These are phyloP conservation scores for Cephus sareptanus DNA, from an alignment of 2,888 invertebrate genomes.

Conservation along the genomic window DNA sequence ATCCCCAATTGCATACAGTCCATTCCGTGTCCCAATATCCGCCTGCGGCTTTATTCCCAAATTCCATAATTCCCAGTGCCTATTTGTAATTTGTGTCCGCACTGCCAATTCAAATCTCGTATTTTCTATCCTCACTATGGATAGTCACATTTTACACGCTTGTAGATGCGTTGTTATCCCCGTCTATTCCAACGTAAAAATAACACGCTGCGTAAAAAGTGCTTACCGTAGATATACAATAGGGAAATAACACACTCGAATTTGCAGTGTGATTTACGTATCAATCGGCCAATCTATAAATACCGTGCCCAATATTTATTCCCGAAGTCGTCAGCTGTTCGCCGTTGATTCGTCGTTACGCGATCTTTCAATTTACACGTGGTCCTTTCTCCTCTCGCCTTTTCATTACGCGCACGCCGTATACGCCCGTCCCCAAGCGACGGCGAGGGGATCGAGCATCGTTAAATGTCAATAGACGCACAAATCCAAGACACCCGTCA, in stretches of 20 bases:
- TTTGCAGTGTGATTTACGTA: not conserved
- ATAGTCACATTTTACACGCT: too few relatives aligned
- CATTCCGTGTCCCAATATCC: not conserved
- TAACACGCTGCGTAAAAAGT: too few relatives aligned
- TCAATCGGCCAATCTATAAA: not conserved
- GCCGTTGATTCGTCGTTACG: too few relatives aligned
- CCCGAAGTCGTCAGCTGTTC: not conserved
- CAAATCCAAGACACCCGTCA: not conserved
- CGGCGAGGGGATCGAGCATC: not conserved
- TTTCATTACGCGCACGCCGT: not conserved
- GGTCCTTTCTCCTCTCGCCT: too few relatives aligned
- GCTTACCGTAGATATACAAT: too few relatives aligned
- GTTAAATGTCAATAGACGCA: not conserved
- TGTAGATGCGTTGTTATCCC: too few relatives aligned
- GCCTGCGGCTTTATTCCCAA: not conserved
- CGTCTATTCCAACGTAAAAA: too few relatives aligned
- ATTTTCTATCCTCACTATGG: too few relatives aligned
- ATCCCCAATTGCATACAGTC: not conserved
- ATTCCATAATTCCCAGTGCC: not conserved
- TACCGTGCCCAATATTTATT: not conserved
- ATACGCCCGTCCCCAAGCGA: too few relatives aligned
- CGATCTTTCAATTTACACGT: too few relatives aligned
- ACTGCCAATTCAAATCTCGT: too few relatives aligned
- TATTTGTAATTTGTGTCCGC: not conserved
- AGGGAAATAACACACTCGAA: too few relatives aligned